A percentile compares a stretch with the other conserved stretches of the same genome.
Evolutionary conservation across 2,113 vertebrate species (phyloP).

Genomic region (Neolamprologus caudopunctatus): DNA sequence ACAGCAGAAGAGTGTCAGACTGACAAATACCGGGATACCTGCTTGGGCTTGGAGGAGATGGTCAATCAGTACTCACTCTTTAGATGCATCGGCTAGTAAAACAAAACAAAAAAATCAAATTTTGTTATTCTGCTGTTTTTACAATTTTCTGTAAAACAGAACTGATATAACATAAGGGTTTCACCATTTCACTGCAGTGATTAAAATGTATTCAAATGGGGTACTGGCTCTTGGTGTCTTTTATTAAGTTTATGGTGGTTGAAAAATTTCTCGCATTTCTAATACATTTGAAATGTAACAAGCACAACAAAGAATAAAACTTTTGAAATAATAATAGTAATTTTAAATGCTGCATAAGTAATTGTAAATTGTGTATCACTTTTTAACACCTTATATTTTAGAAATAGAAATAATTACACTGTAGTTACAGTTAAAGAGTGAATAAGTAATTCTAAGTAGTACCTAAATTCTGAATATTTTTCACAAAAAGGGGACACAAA

Average conservation of each 20-base stretch:
- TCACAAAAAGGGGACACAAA: neutral
- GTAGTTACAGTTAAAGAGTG: neutral
- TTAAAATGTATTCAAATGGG: neutral
- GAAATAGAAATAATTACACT: neutral
- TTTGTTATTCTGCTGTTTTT: neutral
- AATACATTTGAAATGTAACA: neutral
- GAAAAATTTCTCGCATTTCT: neutral
- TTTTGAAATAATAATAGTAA: neutral
- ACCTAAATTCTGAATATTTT: neutral
- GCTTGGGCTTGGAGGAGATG: conserved; percentile 20
- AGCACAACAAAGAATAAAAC: neutral
- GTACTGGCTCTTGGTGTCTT: neutral
- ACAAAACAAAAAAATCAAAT: neutral
- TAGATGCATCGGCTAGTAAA: conserved; percentile 9
- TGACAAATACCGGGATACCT: neutral
- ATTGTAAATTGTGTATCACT: neutral
- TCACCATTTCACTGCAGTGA: neutral
- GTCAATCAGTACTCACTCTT: neutral
- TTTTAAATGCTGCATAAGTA: neutral
- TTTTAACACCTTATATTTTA: neutral
- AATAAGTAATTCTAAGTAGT: neutral
- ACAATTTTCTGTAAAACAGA: neutral
- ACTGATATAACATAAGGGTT: neutral
- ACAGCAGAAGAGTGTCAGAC: conserved; percentile 16
- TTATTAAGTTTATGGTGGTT: neutral